phyloP scores from a whole-genome alignment of 1,140 invertebrate species.

The Drosophila takahashii region DNA sequence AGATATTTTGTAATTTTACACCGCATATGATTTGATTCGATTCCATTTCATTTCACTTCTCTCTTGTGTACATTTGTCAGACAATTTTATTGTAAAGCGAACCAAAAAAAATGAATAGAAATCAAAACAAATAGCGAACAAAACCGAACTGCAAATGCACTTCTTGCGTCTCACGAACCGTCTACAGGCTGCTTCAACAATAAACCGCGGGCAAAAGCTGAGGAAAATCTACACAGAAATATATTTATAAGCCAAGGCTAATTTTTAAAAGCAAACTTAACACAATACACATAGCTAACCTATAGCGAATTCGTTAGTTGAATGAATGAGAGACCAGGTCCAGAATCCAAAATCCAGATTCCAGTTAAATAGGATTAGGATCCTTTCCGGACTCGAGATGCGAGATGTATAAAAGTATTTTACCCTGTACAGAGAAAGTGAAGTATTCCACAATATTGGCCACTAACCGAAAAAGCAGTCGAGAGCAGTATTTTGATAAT shows the following conservation, averaged over 20 bases:
- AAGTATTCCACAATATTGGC: constrained; percentile 20
- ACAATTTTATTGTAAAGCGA: constrained; percentile 55
- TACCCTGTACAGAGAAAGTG: constrained; percentile 69
- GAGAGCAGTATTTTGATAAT: constrained; percentile 46
- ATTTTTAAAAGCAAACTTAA: constrained; percentile 37
- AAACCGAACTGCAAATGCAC: constrained; percentile 46
- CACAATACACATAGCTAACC: constrained; percentile 42
- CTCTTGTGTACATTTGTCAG: constrained; percentile 33
- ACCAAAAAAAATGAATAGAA: constrained; percentile 61
- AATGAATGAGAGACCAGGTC: constrained; percentile 26
- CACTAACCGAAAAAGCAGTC: constrained; percentile 12
- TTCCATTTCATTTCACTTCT: constrained; percentile 33
- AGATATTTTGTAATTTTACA: constrained; percentile 56
- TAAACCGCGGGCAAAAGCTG: constrained; percentile 45
- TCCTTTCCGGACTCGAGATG: constrained; percentile 28
- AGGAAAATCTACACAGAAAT: constrained; percentile 29
- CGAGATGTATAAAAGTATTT: constrained; percentile 60
- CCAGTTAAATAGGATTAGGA: not conserved
- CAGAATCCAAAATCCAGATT: constrained; percentile 5
- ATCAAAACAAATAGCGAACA: constrained; percentile 56
- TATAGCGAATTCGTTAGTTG: constrained; percentile 65
- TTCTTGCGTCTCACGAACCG: constrained; percentile 76
- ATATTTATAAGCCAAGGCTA: constrained; percentile 54
- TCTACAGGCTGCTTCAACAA: constrained; percentile 78
- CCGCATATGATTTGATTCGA: constrained; percentile 46